A percentile compares a stretch with the other conserved stretches of the same genome.
phyloP scores from a whole-genome alignment of 2,888 invertebrate genomes.

The Acronicta psi region DNA sequence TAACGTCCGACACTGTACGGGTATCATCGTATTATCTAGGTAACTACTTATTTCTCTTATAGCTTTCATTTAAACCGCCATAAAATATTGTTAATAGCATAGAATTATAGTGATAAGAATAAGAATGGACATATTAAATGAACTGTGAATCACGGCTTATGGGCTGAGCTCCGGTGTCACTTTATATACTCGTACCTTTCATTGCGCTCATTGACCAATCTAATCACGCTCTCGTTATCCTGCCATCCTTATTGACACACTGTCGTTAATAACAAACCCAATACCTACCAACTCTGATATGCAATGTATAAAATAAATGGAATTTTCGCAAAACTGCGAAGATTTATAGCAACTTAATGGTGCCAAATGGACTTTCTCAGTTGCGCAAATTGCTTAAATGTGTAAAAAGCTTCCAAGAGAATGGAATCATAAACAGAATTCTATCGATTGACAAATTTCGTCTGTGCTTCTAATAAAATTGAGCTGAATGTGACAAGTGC shows the following conservation, averaged over 20 bases:
- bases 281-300: background rate
- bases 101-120: conserved; percentile 1
- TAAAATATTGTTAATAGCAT: conserved; percentile 1
- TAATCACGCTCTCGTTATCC: conserved; percentile 39
- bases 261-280: conserved; percentile 8
- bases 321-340: conserved; percentile 15
- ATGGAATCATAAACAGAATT: conserved; percentile 44
- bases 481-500: conserved; percentile 79
- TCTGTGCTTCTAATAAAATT: conserved; percentile 69
- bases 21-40: too few relatives aligned
- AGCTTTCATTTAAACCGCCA: background rate
- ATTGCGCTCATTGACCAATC: conserved; percentile 39
- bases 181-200: conserved; percentile 33
- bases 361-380: conserved; percentile 29
- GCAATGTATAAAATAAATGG: conserved; percentile 11
- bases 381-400: conserved; percentile 15
- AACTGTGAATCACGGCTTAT: conserved; percentile 24
- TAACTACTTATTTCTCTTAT: too few relatives aligned
- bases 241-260: conserved; percentile 27
- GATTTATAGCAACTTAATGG: conserved; percentile 21
- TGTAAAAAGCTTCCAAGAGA: conserved; percentile 32
- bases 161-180: conserved; percentile 17
- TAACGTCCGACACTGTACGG: too few relatives aligned
- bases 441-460: conserved; percentile 63
- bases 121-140: conserved; percentile 11